Evolutionary conservation across 2,113 vertebrate genomes (phyloP), one percentile per base, ranked within the genome.

Genomic region (Mobula birostris): DNA sequence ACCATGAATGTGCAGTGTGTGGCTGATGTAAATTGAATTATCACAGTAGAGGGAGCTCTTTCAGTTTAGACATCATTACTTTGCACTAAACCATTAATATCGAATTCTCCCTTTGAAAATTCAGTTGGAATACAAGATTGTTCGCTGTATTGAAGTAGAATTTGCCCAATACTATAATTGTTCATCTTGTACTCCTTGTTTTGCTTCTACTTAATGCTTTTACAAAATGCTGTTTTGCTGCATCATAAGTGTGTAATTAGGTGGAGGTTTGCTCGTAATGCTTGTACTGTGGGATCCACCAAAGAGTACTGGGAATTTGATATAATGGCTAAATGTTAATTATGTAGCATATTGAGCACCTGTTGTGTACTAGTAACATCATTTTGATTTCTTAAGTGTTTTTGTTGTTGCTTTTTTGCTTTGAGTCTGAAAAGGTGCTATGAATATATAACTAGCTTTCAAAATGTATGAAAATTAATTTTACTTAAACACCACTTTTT

Each of bases 401-500:
- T 1, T 74, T 4, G 56, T 66, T 48, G 72, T 40, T 12, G 8
- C 5, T 15, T 74, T 48, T 56, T 36, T 32, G 76, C 61, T 63
- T 70, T 70, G 0, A 9, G 36, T 15, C 68, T 11, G 32, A 21
- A 40, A 48, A 74, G 27, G 27, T 5, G 56, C 70, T 21, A 58
- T 61, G 56, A 87, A 27, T 87, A 7, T 93, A 8, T 92, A 19
- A 72, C 7, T 48, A 2, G 36, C 36, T 56, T 93, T 76, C 32
- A 70, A 91, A 93, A 48, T 74, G 68, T 1, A 56, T 14, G 72
- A 72, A 74, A 93, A 48, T 76, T 14, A 76, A 76, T 12, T 68
- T 90, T 19, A 68, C 12, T 90, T 66, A 74, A 93, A 93, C 94
- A 0, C 94, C 80, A 96, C 56, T 95, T 2, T 95, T 94, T 19